A percentile compares a stretch with the other conserved stretches of the same genome.
Evolutionary conservation across 1,140 invertebrate species (phyloP).

Genomic region (Meloidogyne exigua): DNA sequence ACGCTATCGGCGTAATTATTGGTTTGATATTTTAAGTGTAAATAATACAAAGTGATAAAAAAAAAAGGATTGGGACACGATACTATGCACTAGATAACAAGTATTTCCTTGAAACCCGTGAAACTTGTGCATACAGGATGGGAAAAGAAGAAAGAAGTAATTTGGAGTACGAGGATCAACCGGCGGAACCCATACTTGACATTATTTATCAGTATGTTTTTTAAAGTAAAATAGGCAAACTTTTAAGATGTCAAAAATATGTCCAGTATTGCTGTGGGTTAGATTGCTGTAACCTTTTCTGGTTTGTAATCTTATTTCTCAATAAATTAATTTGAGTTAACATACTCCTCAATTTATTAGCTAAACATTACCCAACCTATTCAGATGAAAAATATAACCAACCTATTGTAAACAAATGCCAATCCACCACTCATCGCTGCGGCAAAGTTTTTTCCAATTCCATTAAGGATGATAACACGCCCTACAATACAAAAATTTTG

Average conservation of each 20-base stretch:
- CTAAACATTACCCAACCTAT: background rate
- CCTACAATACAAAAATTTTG: background rate
- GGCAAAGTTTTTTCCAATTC: conserved; percentile 95
- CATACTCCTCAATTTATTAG: background rate
- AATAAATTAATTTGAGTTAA: background rate
- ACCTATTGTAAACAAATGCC: conserved; percentile 88
- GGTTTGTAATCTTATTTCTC: background rate
- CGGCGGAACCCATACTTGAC: conserved; percentile 49
- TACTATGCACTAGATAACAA: conserved; percentile 61
- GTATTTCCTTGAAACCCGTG: conserved; percentile 58
- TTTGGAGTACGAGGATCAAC: conserved; percentile 56
- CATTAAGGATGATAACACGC: conserved; percentile 80
- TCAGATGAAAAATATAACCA: background rate
- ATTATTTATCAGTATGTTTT: conserved; percentile 58
- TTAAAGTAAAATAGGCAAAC: background rate
- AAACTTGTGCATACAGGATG: conserved; percentile 60
- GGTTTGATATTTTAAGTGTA: conserved; percentile 18
- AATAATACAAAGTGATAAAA: no score
- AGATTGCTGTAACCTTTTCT: conserved; percentile 51
- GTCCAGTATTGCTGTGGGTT: conserved; percentile 61
- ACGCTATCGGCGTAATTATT: conserved; percentile 55
- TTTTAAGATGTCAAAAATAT: conserved; percentile 59
- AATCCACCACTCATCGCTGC: conserved; percentile 97
- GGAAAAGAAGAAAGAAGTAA: conserved; percentile 48
- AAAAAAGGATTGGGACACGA: conserved; percentile 44